phyloP scores from a whole-genome alignment of 2,113 vertebrate species.

The Caloenas nicobarica region DNA sequence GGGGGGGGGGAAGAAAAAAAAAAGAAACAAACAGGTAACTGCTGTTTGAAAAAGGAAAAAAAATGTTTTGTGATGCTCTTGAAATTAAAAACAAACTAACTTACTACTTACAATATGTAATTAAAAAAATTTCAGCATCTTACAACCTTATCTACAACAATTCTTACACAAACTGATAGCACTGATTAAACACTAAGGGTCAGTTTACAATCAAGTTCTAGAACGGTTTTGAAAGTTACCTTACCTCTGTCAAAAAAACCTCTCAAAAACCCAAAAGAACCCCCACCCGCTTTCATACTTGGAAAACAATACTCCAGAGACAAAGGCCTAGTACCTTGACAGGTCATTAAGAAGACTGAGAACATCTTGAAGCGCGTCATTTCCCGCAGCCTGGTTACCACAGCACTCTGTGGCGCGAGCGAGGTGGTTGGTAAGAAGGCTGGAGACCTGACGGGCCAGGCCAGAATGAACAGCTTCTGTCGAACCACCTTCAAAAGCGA shows the following conservation, averaged over 20 bases:
- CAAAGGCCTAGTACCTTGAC: constrained; percentile 80
- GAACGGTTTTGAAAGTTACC: neutral
- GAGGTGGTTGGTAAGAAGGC: constrained; percentile 94
- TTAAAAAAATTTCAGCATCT: neutral
- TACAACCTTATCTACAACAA: neutral
- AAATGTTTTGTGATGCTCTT: neutral
- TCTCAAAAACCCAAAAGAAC: neutral
- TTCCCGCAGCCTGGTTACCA: constrained; percentile 96
- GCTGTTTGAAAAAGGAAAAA: neutral
- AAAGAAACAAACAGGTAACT: neutral
- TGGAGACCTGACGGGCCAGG: constrained; percentile 95
- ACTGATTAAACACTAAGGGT: neutral
- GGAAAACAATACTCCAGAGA: neutral
- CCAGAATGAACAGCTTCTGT: constrained; percentile 96
- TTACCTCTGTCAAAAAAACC: neutral
- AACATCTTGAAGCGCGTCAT: constrained; percentile 95
- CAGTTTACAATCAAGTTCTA: neutral
- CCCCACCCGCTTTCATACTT: rapidly evolving
- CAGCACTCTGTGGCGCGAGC: constrained; percentile 96
- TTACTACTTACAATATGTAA: neutral
- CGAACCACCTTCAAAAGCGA: constrained; percentile 82
- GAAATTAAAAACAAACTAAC: neutral
- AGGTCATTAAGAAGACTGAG: constrained; percentile 97
- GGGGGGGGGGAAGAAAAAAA: no score
- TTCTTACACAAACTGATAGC: neutral